phyloP scores from a whole-genome alignment of 2,888 invertebrate genomes.

The Thelaira solivaga region DNA sequence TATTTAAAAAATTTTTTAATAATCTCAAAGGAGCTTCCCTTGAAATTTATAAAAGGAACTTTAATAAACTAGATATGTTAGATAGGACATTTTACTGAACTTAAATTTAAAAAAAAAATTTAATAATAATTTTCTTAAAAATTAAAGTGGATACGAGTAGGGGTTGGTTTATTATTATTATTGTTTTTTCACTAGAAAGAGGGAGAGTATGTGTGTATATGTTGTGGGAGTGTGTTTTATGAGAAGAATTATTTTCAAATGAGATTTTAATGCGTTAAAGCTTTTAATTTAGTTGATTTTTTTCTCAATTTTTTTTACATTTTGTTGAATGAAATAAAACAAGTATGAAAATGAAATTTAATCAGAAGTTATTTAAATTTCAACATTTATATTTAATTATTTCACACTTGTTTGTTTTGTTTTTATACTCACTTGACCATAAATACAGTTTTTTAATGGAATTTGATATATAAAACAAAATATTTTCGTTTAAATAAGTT shows the following conservation, averaged over 20 bases:
- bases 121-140: too few relatives aligned
- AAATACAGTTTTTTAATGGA: neutral
- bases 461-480: conserved; percentile 10
- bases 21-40: neutral
- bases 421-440: too few relatives aligned
- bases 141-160: too few relatives aligned
- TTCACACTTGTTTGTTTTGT: neutral
- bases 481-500: neutral
- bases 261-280: conserved; percentile 20
- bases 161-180: too few relatives aligned
- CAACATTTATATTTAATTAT: neutral
- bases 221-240: neutral
- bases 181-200: too few relatives aligned
- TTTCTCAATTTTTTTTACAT: conserved; percentile 5
- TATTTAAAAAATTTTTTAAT: conserved; percentile 42
- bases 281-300: conserved; percentile 47
- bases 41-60: conserved; percentile 16
- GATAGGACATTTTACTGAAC: too few relatives aligned
- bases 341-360: conserved; percentile 4
- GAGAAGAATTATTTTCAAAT: neutral
- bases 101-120: too few relatives aligned
- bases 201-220: too few relatives aligned
- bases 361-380: conserved; percentile 21
- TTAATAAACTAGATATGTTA: too few relatives aligned
- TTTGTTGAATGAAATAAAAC: neutral